Conservation (phyloP, 2,888 invertebrate species). For the Hyposoter dolosus region DNA sequence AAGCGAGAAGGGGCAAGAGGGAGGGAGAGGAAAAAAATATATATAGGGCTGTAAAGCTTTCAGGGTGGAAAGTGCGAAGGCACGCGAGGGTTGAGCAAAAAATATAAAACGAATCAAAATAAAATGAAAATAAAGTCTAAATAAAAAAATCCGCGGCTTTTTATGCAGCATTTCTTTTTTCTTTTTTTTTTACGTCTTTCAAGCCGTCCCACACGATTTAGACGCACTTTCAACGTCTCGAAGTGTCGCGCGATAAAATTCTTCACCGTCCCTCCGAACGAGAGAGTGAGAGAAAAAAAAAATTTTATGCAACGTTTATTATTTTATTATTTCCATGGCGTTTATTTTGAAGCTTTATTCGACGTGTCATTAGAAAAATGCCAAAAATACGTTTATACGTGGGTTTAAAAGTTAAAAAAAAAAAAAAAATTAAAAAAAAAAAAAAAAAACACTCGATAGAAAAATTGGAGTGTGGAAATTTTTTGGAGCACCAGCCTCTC, state of each 20-base stretch:
- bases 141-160: slow-evolving; percentile 11
- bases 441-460: background rate
- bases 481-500: slow-evolving; percentile 42
- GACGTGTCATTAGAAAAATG: background rate
- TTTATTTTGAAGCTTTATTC: background rate
- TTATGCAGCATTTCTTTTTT: background rate
- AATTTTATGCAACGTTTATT: background rate
- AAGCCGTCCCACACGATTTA: background rate
- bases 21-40: slow-evolving; percentile 32
- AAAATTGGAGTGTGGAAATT: slow-evolving; percentile 39
- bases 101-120: slow-evolving; percentile 36
- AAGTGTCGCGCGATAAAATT: slow-evolving; percentile 24
- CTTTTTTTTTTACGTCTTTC: background rate
- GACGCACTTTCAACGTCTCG: slow-evolving; percentile 15
- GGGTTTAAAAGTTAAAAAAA: background rate
- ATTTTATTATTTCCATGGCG: background rate
- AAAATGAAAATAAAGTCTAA: slow-evolving; percentile 35
- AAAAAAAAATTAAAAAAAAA: background rate
- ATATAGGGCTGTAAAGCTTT: slow-evolving; percentile 48
- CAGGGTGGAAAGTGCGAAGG: slow-evolving; percentile 51
- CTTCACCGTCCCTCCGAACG: background rate
- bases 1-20: slow-evolving; percentile 46
- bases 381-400: background rate
- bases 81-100: slow-evolving; percentile 50
- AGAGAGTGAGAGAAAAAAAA: background rate